A percentile compares a stretch with the other conserved stretches of the same genome.
Evolutionary conservation across 2,797 vertebrate species (phyloP).

Genomic region (Coregonus ussuriensis): DNA sequence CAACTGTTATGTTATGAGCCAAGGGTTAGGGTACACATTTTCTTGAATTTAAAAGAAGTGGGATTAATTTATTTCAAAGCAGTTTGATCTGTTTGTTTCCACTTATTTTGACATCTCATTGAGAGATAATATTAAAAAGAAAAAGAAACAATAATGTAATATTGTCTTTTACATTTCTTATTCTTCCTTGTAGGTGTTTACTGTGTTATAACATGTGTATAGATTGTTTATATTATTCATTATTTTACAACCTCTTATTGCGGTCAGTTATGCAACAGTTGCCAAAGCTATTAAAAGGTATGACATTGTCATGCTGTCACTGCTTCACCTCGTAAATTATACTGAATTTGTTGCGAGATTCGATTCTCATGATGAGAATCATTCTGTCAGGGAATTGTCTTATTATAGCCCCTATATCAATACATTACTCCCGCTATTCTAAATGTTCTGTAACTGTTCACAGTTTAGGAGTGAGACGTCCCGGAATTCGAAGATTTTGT

Average conservation of each 20-base stretch:
- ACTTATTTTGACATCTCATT: too few species aligned
- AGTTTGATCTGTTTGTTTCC: background rate
- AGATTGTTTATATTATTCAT: background rate
- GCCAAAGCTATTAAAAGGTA: background rate
- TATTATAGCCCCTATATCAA: background rate
- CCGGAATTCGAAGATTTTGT: background rate
- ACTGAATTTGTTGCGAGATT: background rate
- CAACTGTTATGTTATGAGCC: background rate
- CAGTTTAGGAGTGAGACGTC: background rate
- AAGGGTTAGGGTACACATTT: background rate
- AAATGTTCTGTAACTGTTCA: conserved; percentile 1
- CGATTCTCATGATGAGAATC: background rate
- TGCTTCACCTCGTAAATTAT: background rate
- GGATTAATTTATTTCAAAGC: background rate
- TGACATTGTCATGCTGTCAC: background rate
- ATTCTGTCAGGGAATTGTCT: conserved; percentile 3
- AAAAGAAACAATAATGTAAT: background rate
- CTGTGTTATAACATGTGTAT: conserved; percentile 17
- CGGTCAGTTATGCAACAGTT: background rate
- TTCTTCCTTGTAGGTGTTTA: background rate
- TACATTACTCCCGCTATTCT: background rate
- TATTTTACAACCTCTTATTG: background rate
- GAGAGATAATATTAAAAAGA: background rate
- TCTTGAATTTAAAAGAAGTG: background rate
- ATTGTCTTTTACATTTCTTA: background rate